These are phyloP conservation scores for Argyra leucocephala DNA, from an alignment of 2,888 invertebrate genomes.

Conservation along the genomic window DNA sequence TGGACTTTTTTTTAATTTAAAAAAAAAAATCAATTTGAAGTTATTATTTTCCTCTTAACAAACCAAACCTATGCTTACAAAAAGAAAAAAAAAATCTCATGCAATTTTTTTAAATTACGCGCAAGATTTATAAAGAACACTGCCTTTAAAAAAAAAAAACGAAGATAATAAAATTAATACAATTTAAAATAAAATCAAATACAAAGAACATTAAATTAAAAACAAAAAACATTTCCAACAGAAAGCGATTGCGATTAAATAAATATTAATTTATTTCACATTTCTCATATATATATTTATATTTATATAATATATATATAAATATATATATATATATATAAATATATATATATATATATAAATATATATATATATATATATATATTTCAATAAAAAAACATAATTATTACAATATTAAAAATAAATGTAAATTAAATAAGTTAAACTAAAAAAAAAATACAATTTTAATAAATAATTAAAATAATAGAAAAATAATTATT, in stretches of 20 bases:
- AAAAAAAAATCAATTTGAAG: not conserved
- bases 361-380: too few species aligned
- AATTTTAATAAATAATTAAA: constrained; percentile 15
- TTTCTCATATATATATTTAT: constrained; percentile 12
- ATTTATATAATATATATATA: too few species aligned
- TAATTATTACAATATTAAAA: constrained; percentile 14
- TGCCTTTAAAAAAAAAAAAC: not conserved
- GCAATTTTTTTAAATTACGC: not conserved
- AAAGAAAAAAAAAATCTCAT: not conserved
- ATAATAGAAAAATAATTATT: constrained; percentile 13
- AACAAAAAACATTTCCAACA: not conserved
- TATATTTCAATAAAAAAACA: not conserved
- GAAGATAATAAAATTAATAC: not conserved
- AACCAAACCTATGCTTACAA: not conserved
- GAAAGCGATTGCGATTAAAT: not conserved
- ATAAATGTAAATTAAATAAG: constrained; percentile 14
- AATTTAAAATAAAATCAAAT: not conserved
- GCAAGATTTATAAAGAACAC: not conserved
- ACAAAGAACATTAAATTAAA: not conserved
- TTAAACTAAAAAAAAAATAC: constrained; percentile 11
- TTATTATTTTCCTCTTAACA: too few species aligned
- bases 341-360: too few species aligned
- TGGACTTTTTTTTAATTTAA: not conserved
- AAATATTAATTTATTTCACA: constrained; percentile 7
- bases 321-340: too few species aligned